These are phyloP conservation scores for Macrochelys suwanniensis DNA, from an alignment of 2,797 vertebrate genomes.

Conservation along the genomic window DNA sequence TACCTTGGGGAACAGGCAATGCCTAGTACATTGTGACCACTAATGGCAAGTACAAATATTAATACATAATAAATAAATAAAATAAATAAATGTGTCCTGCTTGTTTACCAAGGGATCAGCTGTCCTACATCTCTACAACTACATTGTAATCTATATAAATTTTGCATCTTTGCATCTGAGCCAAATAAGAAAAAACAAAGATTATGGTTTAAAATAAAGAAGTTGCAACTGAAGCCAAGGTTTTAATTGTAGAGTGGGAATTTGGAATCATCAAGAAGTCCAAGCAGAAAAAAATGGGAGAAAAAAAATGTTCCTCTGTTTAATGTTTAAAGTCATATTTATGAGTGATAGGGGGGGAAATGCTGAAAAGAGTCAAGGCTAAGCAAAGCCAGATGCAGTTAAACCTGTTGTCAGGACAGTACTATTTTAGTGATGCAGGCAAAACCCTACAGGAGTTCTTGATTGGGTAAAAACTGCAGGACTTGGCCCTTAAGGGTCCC, in stretches of 20 bases:
- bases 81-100: neutral
- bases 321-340: neutral
- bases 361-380: neutral
- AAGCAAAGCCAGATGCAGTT: neutral
- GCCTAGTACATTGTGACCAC: neutral
- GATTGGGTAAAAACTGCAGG: neutral
- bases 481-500: neutral
- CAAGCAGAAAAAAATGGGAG: neutral
- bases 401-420: neutral
- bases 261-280: neutral
- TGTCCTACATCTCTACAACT: neutral
- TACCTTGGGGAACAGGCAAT: neutral
- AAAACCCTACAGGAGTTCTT: neutral
- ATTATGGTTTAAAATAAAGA: neutral
- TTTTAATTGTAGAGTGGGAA: fast-evolving
- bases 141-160: neutral
- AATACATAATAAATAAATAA: neutral
- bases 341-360: neutral
- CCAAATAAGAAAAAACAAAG: neutral
- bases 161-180: neutral
- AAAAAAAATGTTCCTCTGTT: neutral
- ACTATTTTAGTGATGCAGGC: neutral
- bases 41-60: neutral
- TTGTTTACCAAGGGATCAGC: neutral
- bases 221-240: fast-evolving